Base-by-base conservation (phyloP, 2,888 invertebrate genomes). In the Caradrina clavipalpis region DNA sequence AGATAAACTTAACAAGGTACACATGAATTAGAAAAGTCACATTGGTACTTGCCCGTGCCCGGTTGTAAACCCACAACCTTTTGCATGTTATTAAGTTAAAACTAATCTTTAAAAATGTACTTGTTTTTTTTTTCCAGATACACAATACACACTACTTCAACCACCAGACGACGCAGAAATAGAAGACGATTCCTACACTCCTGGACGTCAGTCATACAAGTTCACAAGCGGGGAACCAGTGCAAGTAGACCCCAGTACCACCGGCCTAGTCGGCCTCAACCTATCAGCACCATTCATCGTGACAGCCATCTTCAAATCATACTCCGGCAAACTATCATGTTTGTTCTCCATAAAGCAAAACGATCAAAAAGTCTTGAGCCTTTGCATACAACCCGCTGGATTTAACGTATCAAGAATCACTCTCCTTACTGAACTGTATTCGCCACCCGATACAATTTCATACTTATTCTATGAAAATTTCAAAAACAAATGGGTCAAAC, bases 301-400 rank as follows among this genome's bases (percentile, higher is more conserved):
- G 56, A 85, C 86, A n/a, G 76, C 90, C 1, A 78, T 80, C 47
- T 89, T 93, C 45, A 91, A 88, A 73, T 69, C 91, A 1, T 78
- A 86, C 8, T 67, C 75, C 19, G 60, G 69, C 6, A 67, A 64
- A n/a, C 63, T 77, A 0, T 76, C 89, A 10, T 92, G 90, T 60
- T 56, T 94, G 7, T 94, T 95, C 76, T 88, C 90, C 1, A 87
- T 95, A 65, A 81, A 83, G 31, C 81, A 90, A 70, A 59, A 78
- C 5, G 63, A 74, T 0, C 61, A 60, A 0, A 63, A 69, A 1
- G 84, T 88, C 42, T 53, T 94, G 7, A 85, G 83, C 8, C 17
- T 94, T 2, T 88, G 89, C 60, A 78, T 93, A 3, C 73, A 76
- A 0, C 75, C 78, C 8, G 76, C 58, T 5, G 73, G 63, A 1